Evolutionary conservation across 2,113 vertebrate species (phyloP).

Genomic region (Canis aureus): DNA sequence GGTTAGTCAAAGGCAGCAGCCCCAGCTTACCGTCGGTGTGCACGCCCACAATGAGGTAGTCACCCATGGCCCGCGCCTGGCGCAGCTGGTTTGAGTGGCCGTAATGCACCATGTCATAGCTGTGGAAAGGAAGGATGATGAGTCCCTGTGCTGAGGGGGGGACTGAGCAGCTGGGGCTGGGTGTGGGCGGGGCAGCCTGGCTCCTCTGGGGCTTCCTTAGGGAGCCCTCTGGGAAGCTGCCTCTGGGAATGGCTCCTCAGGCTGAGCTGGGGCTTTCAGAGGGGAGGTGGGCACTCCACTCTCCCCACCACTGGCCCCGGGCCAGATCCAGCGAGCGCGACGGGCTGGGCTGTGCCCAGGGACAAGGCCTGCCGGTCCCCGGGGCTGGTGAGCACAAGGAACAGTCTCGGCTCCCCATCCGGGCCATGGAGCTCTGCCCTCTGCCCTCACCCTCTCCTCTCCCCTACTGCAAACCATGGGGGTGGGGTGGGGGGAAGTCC

Average conservation of each 20-base stretch:
- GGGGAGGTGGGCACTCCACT: background rate
- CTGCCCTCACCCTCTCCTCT: background rate
- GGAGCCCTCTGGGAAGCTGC: background rate
- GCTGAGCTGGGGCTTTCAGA: background rate
- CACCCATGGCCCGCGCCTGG: constrained; percentile 97
- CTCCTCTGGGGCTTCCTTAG: background rate
- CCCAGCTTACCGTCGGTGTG: constrained; percentile 94
- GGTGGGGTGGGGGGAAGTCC: too few relatives aligned
- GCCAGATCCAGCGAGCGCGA: background rate
- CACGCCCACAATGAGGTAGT: constrained; percentile 96
- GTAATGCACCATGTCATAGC: constrained; percentile 99
- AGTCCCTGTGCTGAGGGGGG: rapidly evolving
- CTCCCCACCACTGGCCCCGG: too few relatives aligned
- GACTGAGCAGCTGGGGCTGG: too few relatives aligned
- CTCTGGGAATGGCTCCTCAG: background rate
- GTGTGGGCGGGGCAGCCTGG: background rate
- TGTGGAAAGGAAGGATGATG: constrained; percentile 79
- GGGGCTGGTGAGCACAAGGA: background rate
- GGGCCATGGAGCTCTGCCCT: background rate
- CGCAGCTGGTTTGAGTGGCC: constrained; percentile 99
- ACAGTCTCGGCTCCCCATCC: background rate
- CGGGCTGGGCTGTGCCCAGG: background rate
- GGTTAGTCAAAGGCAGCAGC: background rate
- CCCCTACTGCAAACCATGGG: background rate
- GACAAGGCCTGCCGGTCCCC: background rate